Evolutionary conservation across 2,888 invertebrate genomes (phyloP).

Genomic region (Eilema sororculum): DNA sequence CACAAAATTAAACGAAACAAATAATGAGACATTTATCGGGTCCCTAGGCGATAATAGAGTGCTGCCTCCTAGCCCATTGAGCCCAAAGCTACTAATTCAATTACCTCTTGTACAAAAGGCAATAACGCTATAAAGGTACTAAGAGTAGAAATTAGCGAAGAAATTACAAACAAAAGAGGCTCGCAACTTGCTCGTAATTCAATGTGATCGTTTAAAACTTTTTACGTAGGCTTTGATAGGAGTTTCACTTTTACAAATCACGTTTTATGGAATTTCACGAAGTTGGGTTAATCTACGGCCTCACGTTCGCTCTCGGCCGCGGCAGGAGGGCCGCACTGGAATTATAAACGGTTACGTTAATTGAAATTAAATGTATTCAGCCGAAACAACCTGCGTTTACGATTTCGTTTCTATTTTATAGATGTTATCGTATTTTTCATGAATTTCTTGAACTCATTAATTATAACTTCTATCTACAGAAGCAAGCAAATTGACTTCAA

Average conservation of each 20-base stretch:
- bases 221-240: conserved; percentile 8
- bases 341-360: conserved; percentile 10
- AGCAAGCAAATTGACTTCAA: too few species aligned
- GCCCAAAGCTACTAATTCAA: conserved; percentile 5
- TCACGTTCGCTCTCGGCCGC: not conserved
- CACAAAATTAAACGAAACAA: not conserved
- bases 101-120: not conserved
- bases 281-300: conserved; percentile 8
- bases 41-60: conserved; percentile 2
- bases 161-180: conserved; percentile 10
- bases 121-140: conserved; percentile 1
- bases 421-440: too few species aligned
- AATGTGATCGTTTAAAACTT: conserved; percentile 22
- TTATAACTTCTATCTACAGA: too few species aligned
- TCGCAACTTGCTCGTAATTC: conserved; percentile 9
- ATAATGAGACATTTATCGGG: not conserved
- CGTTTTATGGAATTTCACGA: conserved; percentile 12
- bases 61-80: not conserved
- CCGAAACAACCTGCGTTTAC: too few species aligned
- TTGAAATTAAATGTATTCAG: conserved; percentile 1
- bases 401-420: too few species aligned
- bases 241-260: conserved; percentile 17
- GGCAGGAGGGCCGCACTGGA: not conserved
- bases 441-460: too few species aligned
- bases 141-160: conserved; percentile 12